Evolutionary conservation across 2,797 vertebrate genomes (phyloP), one percentile per base, ranked within the genome.

Genomic region (Alosa sapidissima): DNA sequence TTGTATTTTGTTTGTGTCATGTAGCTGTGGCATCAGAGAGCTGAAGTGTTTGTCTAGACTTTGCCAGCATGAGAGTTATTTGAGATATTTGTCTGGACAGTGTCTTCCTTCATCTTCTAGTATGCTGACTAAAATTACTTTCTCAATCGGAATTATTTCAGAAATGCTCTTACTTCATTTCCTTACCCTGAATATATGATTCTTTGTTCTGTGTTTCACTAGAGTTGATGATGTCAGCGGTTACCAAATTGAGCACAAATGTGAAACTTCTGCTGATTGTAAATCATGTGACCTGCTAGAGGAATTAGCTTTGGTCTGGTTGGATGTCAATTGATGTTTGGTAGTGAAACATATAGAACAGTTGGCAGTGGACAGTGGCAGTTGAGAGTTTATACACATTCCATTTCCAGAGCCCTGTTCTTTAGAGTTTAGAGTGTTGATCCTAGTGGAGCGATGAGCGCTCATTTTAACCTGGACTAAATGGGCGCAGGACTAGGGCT

Each of bases 351-450:
- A 28, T 72, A 28, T 36, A 16, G 9, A 28, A n/a, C 60, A 65
- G n/a, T 28, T 28, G 10, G n/a, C 9, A 28, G 7, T 9, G 7
- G 6, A 45, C 52, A 28, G 28, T 28, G 28, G 28, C 28, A 28
- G 28, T 28, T 51, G 82, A 51, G 82, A 60, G 81, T 51, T 58
- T 58, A 81, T 84, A n/a, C 81, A 81, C 21, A 54, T 41, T 72
- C 21, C 10, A 78, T 36, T 81, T 72, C 21, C 10, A 78, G n/a
- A 81, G 51, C 28, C 51, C 49, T 82, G 33, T 14, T 3, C 54
- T 55, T 52, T 81, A 33, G 51, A 52, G 51, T 45, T 19, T 81
- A 45, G 48, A 45, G 82, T 81, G 65, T 84, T 86, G 24, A 45
- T 58, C 19, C 81, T 72, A 60, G 49, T 86, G 16, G 33, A 81